A percentile compares a stretch with the other conserved stretches of the same genome.
These are phyloP conservation scores for Sorex maritimensis DNA, from an alignment of 2,797 vertebrate species.

Conservation along the genomic window DNA sequence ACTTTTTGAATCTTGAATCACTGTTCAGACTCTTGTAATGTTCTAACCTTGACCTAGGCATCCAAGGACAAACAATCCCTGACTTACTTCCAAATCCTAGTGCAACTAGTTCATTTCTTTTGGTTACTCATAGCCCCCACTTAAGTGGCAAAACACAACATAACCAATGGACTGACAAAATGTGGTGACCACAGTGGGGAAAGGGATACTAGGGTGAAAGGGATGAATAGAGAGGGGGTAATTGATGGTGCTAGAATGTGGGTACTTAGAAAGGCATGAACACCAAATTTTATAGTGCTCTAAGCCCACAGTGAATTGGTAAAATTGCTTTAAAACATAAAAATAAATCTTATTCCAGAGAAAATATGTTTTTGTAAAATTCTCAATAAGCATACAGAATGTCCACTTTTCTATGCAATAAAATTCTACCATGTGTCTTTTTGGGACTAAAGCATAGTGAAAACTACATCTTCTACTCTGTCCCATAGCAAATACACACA, in stretches of 20 bases:
- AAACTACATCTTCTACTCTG: conserved; percentile 31
- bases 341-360: neutral
- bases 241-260: too few species aligned
- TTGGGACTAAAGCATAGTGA: conserved; percentile 31
- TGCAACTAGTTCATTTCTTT: too few species aligned
- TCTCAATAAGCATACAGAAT: neutral
- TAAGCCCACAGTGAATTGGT: too few species aligned
- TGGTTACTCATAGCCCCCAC: too few species aligned
- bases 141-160: too few species aligned
- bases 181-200: too few species aligned
- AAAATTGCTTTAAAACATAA: too few species aligned
- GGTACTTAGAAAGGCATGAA: too few species aligned
- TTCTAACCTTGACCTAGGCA: neutral
- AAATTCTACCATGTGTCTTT: neutral
- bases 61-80: neutral
- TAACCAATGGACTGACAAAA: too few species aligned
- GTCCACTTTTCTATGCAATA: neutral
- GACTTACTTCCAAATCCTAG: conserved; percentile 32
- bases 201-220: too few species aligned
- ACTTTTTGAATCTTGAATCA: neutral
- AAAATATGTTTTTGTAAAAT: neutral
- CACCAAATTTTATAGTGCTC: too few species aligned
- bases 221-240: too few species aligned
- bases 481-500: neutral
- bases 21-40: neutral